Conservation (phyloP, 23 tunicate genomes). For the Halocynthia roretzi region DNA sequence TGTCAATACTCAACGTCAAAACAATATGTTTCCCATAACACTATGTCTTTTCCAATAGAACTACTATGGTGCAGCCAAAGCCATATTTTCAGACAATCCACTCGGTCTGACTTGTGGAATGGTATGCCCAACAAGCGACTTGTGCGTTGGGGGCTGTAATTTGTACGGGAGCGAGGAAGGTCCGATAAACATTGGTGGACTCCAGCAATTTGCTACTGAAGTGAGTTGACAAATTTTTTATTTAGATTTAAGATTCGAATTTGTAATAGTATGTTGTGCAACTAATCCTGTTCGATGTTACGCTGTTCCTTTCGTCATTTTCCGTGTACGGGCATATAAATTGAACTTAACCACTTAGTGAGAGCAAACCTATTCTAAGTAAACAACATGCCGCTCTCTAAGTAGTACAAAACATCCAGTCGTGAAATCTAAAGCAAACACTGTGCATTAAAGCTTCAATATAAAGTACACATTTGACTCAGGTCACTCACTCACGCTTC, state of each 20-base stretch:
- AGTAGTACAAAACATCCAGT: too few species aligned
- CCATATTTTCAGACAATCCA: constrained; percentile 96
- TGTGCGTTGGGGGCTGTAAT: constrained; percentile 99
- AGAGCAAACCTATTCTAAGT: too few species aligned
- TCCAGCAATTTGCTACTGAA: constrained; percentile 97
- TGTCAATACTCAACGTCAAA: not conserved
- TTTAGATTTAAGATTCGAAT: not conserved
- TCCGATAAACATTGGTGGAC: constrained; percentile 95
- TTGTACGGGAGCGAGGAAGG: constrained; percentile 96
- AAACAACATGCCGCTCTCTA: too few species aligned
- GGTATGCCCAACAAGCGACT: constrained; percentile 99
- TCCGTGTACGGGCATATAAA: too few species aligned
- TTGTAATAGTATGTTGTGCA: too few species aligned
- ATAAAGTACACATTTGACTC: too few species aligned
- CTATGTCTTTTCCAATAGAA: constrained; percentile 37
- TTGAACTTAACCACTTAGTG: too few species aligned
- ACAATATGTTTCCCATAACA: not conserved
- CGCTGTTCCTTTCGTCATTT: too few species aligned
- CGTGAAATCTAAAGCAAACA: too few species aligned
- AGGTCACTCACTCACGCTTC: too few species aligned
- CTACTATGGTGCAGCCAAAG: constrained; percentile 96
- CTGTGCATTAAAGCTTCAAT: too few species aligned
- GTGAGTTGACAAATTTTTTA: constrained; percentile 8
- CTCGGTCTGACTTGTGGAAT: constrained; percentile 98
- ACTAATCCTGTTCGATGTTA: too few species aligned